These are phyloP conservation scores for Eurytemora carolleeae DNA, from an alignment of 1,140 invertebrate genomes.

Conservation along the genomic window DNA sequence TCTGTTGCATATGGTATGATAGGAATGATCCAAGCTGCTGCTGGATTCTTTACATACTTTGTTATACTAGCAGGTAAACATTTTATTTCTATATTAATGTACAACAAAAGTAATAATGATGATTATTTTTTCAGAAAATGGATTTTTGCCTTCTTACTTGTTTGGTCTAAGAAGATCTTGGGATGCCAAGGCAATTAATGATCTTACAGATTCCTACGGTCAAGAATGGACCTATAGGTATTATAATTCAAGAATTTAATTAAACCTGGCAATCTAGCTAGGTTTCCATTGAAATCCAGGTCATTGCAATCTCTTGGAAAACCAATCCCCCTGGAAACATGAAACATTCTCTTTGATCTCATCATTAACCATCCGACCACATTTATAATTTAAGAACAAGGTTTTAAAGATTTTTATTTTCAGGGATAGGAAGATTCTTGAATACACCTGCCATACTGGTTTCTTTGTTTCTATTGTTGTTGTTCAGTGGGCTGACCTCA, in stretches of 20 bases:
- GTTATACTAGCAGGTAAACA: background rate
- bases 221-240: slow-evolving; percentile 32
- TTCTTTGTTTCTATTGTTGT: slow-evolving; percentile 45
- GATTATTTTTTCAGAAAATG: slow-evolving; percentile 30
- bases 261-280: too few relatives aligned
- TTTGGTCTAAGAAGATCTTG: slow-evolving; percentile 32
- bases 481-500: slow-evolving; percentile 46
- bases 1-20: background rate
- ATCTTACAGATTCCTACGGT: slow-evolving; percentile 36
- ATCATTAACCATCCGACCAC: too few relatives aligned
- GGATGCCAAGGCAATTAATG: slow-evolving; percentile 35
- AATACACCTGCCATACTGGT: slow-evolving; percentile 43
- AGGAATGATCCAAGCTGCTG: background rate
- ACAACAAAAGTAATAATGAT: too few relatives aligned
- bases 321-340: too few relatives aligned
- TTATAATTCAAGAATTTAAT: background rate
- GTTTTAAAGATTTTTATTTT: too few relatives aligned
- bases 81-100: too few relatives aligned
- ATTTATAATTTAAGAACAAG: too few relatives aligned
- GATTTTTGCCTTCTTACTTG: slow-evolving; percentile 32
- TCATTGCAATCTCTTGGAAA: too few relatives aligned
- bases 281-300: too few relatives aligned
- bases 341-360: too few relatives aligned
- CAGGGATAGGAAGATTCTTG: slow-evolving; percentile 37
- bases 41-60: background rate